phyloP scores from a whole-genome alignment of 1,140 invertebrate species.

The Drosophila punjabiensis region DNA sequence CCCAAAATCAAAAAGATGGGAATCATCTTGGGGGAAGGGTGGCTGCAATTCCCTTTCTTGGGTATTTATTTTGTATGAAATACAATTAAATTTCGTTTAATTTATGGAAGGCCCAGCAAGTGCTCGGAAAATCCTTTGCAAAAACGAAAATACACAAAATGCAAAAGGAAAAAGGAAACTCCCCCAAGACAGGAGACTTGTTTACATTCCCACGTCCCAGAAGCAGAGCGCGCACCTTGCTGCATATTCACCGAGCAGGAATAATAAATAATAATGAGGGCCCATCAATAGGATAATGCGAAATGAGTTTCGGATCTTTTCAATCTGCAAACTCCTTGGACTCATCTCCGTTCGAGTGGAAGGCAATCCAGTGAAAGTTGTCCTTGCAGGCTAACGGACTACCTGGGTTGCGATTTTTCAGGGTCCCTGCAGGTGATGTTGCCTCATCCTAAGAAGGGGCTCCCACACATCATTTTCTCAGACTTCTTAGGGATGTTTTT shows the following conservation, averaged over 20 bases:
- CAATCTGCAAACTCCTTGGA: conserved; percentile 19
- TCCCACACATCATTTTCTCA: conserved; percentile 54
- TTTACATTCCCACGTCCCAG: conserved; percentile 79
- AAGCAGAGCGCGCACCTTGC: conserved; percentile 52
- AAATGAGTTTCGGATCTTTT: conserved; percentile 72
- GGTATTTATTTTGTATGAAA: conserved; percentile 55
- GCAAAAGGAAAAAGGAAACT: conserved; percentile 34
- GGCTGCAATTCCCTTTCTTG: conserved; percentile 31
- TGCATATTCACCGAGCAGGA: conserved; percentile 64
- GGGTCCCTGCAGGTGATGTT: conserved; percentile 58
- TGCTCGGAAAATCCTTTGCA: conserved; percentile 50
- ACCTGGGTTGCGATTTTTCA: conserved; percentile 38
- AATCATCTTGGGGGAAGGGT: conserved; percentile 52
- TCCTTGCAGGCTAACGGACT: conserved; percentile 28
- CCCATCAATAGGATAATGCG: conserved; percentile 77
- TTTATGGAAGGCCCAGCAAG: conserved; percentile 59
- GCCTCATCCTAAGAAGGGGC: conserved; percentile 19
- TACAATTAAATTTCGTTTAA: conserved; percentile 82
- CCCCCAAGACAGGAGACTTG: conserved; percentile 49
- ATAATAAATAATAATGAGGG: conserved; percentile 80
- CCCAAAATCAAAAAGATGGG: conserved; percentile 32
- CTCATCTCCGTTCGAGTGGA: conserved; percentile 55
- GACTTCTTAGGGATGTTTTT: conserved; percentile 45
- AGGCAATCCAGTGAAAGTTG: conserved; percentile 69
- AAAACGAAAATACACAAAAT: conserved; percentile 37